Percentiles rank a stretch among this genome's conserved stretches.
Conservation (phyloP, 2,888 invertebrate genomes). For the Phorcus lineatus region DNA sequence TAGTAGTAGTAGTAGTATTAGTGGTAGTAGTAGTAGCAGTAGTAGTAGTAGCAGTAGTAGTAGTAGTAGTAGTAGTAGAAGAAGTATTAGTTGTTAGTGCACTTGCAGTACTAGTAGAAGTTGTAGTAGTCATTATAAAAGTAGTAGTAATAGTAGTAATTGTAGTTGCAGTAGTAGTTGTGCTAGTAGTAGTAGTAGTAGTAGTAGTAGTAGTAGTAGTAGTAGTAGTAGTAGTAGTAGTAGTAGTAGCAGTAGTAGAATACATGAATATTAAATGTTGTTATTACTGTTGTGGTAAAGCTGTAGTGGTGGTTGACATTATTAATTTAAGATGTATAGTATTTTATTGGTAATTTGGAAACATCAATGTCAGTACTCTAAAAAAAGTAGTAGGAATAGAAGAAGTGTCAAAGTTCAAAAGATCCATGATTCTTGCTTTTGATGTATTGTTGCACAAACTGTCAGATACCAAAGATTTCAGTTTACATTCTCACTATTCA, state of each 20-base stretch:
- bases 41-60: conserved; percentile 31
- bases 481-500: too few species aligned
- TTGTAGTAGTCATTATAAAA: conserved; percentile 31
- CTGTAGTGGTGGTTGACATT: too few species aligned
- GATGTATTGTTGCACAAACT: too few species aligned
- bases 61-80: conserved; percentile 36
- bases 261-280: too few species aligned
- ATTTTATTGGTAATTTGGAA: too few species aligned
- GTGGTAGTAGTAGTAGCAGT: conserved; percentile 36
- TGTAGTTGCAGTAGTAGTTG: conserved; percentile 34
- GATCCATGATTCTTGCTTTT: too few species aligned
- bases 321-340: too few species aligned
- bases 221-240: conserved; percentile 35
- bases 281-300: too few species aligned
- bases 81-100: conserved; percentile 2
- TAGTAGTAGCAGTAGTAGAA: conserved; percentile 27
- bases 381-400: conserved; percentile 29
- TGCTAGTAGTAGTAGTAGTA: conserved; percentile 37
- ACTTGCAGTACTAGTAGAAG: background rate
- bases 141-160: conserved; percentile 39
- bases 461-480: too few species aligned
- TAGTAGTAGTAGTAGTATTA: conserved; percentile 36
- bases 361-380: too few species aligned
- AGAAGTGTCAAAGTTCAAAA: conserved; percentile 8
- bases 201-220: conserved; percentile 37